Conservation (phyloP, 2,888 invertebrate species). For the Ceratothoa steindachneri region DNA sequence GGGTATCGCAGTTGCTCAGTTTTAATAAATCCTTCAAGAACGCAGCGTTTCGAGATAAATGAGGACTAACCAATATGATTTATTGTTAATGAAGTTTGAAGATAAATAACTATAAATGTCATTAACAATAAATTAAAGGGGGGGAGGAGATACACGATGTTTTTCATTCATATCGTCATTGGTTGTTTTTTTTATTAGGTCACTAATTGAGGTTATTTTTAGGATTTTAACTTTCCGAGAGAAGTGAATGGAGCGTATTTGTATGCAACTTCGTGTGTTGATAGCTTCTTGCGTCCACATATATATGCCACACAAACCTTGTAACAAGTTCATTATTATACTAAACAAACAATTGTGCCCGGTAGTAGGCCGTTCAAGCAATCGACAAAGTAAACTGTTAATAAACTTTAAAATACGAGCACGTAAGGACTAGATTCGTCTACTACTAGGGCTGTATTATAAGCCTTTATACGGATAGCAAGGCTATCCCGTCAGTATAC, state of each 20-base stretch:
- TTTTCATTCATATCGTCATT: neutral
- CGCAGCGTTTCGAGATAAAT: neutral
- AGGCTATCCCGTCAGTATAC: conserved; percentile 4
- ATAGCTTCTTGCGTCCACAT: neutral
- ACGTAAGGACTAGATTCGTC: neutral
- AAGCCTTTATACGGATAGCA: neutral
- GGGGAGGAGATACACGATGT: neutral
- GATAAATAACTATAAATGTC: conserved; percentile 4
- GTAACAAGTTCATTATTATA: conserved; percentile 12
- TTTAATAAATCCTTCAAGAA: too few relatives aligned
- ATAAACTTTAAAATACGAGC: neutral
- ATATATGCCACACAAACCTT: conserved; percentile 1
- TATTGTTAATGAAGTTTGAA: conserved; percentile 10
- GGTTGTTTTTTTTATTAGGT: too few relatives aligned
- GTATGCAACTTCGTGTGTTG: too few relatives aligned
- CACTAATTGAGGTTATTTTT: too few relatives aligned
- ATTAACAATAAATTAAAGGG: neutral
- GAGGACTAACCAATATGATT: neutral
- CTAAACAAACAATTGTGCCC: conserved; percentile 8
- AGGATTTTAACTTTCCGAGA: too few relatives aligned
- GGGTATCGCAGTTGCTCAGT: too few relatives aligned
- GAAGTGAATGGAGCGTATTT: too few relatives aligned
- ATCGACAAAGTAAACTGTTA: neutral
- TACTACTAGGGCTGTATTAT: neutral
- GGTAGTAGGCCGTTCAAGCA: neutral